A percentile compares a stretch with the other conserved stretches of the same genome.
phyloP scores from a whole-genome alignment of 2,113 vertebrate genomes.

The Cyphotilapia sp. region DNA sequence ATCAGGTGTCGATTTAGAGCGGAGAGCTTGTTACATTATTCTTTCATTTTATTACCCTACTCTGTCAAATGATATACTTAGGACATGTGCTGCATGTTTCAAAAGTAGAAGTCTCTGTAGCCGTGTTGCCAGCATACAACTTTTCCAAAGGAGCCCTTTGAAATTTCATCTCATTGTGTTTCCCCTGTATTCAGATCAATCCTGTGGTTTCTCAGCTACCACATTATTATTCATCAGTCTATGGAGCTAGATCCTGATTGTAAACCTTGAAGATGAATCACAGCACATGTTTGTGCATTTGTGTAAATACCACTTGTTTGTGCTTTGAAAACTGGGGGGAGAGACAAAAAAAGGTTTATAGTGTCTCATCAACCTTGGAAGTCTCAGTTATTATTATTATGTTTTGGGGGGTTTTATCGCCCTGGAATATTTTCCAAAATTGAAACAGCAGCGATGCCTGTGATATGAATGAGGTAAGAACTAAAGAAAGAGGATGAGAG shows the following conservation, averaged over 20 bases:
- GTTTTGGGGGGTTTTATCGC: not conserved
- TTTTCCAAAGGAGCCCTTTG: not conserved
- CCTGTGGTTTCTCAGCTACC: slow-evolving; percentile 25
- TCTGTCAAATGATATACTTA: not conserved
- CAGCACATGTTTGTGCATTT: not conserved
- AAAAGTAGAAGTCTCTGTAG: not conserved
- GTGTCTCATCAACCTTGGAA: not conserved
- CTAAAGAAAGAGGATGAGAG: not conserved
- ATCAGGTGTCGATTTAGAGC: slow-evolving; percentile 47
- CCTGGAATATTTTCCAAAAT: not conserved
- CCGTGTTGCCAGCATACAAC: not conserved
- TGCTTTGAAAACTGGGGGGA: not conserved
- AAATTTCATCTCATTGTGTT: slow-evolving; percentile 17
- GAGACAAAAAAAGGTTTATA: not conserved
- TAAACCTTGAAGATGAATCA: not conserved
- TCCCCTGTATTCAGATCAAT: not conserved
- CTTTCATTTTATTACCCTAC: not conserved
- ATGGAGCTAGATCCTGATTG: not conserved
- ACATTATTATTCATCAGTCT: slow-evolving; percentile 40
- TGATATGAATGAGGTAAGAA: not conserved
- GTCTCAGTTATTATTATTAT: not conserved
- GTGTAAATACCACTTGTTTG: not conserved
- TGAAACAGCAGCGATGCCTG: not conserved
- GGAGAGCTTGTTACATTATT: not conserved
- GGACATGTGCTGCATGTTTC: not conserved